Evolutionary conservation across 2,797 vertebrate genomes (phyloP), one percentile per base, ranked within the genome.

Genomic region (Lates japonicus): DNA sequence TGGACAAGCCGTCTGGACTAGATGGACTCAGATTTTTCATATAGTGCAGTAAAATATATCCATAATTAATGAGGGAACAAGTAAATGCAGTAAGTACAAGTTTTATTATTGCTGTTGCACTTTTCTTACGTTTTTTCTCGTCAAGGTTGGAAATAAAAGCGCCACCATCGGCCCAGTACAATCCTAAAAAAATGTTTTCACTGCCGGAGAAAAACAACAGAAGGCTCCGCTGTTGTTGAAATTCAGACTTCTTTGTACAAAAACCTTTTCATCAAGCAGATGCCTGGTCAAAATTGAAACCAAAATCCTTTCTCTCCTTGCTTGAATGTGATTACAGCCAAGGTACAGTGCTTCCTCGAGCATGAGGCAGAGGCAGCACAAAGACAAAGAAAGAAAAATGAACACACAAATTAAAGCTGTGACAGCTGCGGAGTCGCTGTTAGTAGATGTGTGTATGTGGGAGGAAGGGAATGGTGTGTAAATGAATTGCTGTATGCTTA

Each of bases 401-500:
- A 85, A 78, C n/a, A 31, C 51, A 64, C 77, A 83, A 86, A 87
- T 87, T 76, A 82, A 79, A 82, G 76, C 35, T 1, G 80, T 51
- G 81, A 87, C 82, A 85, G 87, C 81, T 85, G 83, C 44, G 2
- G 59, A 78, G 80, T 59, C 67, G 58, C 78, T 70, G 78, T 70
- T 69, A 31, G 81, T 62, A 84, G 52, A 80, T 70, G 76, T 60
- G 73, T 54, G 57, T 8, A 42, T 25, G 87, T 59, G 67, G 66
- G 85, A 78, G 76, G 75, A 71, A 63, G 67, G 70, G 64, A 61
- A 49, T 14, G 54, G 60, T 70, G 85, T 84, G 85, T 82, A 88
- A 94, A 93, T 92, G 90, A 93, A 94, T 89, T 83, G 88, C 78
- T 71, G 85, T 84, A 83, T 61, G 85, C 83, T 89, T 93, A 92